Evolutionary conservation across 2,797 vertebrate species (phyloP), one percentile per base, ranked within the genome.

Genomic region (Sebastes hopkinsi): DNA sequence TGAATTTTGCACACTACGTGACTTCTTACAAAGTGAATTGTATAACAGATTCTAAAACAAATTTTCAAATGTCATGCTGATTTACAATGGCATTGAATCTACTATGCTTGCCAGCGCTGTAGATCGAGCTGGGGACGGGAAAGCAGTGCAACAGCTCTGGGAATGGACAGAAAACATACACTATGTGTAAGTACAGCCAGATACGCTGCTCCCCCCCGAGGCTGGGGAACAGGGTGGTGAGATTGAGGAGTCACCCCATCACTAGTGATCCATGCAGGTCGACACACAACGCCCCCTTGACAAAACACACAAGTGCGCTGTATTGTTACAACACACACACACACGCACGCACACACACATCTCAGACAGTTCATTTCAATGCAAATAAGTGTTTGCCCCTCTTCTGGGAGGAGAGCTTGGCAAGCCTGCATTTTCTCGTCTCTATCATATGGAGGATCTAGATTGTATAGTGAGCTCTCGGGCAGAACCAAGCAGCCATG

Each of bases 301-400:
- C 79, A 82, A 84, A 88, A 72, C 79, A 77, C 79, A 80, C 77
- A 22, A 67, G 36, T 68, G 59, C 72, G 67, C 66, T 78, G 38
- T 46, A 34, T 61, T 4, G 13, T 58, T 34, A 18, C 34, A 34
- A 77, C 72, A 80, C 75, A 78, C 52, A 77, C 72, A 80, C 75
- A 78, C 52, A 75, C 56, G 66, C 58, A 72, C 29, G 72, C 52
- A 77, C 56, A 42, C 64, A 68, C 58, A 72, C 32, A 73, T 78
- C 70, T 85, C 80, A 88, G 84, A 85, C 90, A 87, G 80, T 92
- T 94, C 87, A 94, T 95, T 95, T 94, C 92, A 92, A 95, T 95
- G 94, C 93, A 95, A 94, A 95, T 95, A 90, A 81, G 89, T 71
- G 71, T 87, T 85, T 16, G 23, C 80, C 62, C 68, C 69, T 88